phyloP scores from a whole-genome alignment of 2,113 vertebrate genomes.

The Engystomops pustulosus region DNA sequence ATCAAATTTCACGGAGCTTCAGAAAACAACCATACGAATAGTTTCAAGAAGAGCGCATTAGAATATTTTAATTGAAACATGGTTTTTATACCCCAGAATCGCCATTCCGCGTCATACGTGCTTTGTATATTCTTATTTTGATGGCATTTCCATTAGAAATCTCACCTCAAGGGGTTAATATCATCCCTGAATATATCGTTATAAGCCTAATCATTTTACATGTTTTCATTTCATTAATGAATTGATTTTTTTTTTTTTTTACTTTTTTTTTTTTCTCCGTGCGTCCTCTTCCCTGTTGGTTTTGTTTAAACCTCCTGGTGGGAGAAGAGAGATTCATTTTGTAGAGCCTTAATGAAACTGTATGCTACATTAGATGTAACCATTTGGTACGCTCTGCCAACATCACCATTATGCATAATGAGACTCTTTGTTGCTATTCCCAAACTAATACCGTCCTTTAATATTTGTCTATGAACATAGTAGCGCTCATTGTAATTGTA shows the following conservation, averaged over 20 bases:
- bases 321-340: slow-evolving; percentile 81
- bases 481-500: slow-evolving; percentile 55
- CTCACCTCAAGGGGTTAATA: slow-evolving; percentile 72
- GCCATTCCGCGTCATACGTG: background rate
- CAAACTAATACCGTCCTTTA: slow-evolving; percentile 72
- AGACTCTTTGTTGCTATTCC: slow-evolving; percentile 76
- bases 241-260: slow-evolving; percentile 72
- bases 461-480: slow-evolving; percentile 65
- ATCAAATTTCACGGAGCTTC: slow-evolving; percentile 21
- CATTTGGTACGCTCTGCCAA: slow-evolving; percentile 81
- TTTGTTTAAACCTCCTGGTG: slow-evolving; percentile 84
- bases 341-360: slow-evolving; percentile 83
- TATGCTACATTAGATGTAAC: slow-evolving; percentile 84
- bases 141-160: slow-evolving; percentile 38
- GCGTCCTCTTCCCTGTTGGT: slow-evolving; percentile 79
- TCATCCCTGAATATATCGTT: slow-evolving; percentile 73
- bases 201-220: slow-evolving; percentile 79
- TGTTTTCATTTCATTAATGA: slow-evolving; percentile 82
- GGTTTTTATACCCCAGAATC: slow-evolving; percentile 3
- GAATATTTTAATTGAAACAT: slow-evolving; percentile 43
- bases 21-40: slow-evolving; percentile 18
- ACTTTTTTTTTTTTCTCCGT: slow-evolving; percentile 72
- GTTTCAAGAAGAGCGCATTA: slow-evolving; percentile 24
- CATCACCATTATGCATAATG: slow-evolving; percentile 79
- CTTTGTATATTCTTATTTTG: background rate